Base-by-base conservation (phyloP, 1,140 invertebrate species). In the Caenorhabditis remanei region DNA sequence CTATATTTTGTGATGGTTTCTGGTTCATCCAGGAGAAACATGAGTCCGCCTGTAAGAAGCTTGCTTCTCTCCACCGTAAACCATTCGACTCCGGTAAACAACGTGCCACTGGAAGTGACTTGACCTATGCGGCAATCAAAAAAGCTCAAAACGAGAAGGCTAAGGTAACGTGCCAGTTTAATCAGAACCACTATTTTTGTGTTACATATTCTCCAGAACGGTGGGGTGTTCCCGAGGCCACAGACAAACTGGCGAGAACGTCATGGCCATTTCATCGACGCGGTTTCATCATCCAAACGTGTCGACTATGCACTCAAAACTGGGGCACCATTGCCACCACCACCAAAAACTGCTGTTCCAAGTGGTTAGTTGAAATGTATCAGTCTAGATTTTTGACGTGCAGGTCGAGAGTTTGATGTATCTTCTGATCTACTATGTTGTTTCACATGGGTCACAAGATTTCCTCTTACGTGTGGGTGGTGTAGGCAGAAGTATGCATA, bases 271-370 rank as follows among this genome's bases (percentile, higher is more conserved):
- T 98, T 98, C 93, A 96, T 98, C 67, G 93, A 95, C 85, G 95
- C 96, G 0, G 96, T 98, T 87, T 94, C 96, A n/a, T 96, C 96
- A 1, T 97, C 97, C 0, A 97, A 97, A 92, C 92, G 93, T 86
- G 95, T 96, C n/a, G 95, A 96, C 91, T 95, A 95, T 1, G 95
- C 97, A 92, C 93, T 98, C 87, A 96, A 95, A 1, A 95, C 95
- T 24, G 97, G 97, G 83, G 96, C 96, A 85, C 96, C 97, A 0
- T 97, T 97, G 0, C 97, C 97, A 6, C 96, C 97, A 6, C 95
- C 95, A 0, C 90, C 93, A 8, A 94, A 96, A 95, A 91, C 89
- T 41, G 84, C 86, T 14, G 87, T 90, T 40, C 93, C 24, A 14
- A 87, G 86, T 84, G 89, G 89, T 89, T 0, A 89, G 88, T 82